phyloP scores from a whole-genome alignment of 2,797 vertebrate species.

The Pitangus sulphuratus region DNA sequence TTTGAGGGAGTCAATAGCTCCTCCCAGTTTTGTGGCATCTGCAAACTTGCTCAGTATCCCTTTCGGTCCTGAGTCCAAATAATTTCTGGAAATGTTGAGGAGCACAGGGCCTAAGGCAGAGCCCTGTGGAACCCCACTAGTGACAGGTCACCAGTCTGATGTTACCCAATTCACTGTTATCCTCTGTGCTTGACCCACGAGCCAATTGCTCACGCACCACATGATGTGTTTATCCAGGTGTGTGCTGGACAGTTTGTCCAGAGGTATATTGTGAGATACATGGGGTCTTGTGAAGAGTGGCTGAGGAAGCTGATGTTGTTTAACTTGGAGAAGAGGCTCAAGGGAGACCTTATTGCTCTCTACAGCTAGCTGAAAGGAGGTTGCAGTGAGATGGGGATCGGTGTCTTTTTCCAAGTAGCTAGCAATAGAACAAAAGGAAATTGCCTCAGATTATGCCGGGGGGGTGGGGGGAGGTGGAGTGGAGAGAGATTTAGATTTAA shows the following conservation, averaged over 20 bases:
- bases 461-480: too few species aligned
- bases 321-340: background rate
- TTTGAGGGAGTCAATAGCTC: background rate
- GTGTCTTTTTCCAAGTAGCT: background rate
- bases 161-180: background rate
- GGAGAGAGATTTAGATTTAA: background rate
- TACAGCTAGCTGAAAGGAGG: background rate
- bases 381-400: background rate
- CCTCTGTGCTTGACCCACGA: background rate
- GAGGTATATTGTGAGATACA: background rate
- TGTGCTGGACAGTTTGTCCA: background rate
- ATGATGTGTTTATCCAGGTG: background rate
- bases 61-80: background rate
- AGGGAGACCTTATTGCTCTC: fast-evolving
- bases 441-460: background rate
- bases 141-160: background rate
- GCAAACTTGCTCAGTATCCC: background rate
- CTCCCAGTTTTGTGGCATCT: background rate
- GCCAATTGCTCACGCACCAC: background rate
- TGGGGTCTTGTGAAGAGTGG: background rate
- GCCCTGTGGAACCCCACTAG: background rate
- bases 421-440: background rate
- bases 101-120: background rate
- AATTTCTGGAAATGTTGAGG: background rate
- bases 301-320: background rate